These are phyloP conservation scores for Drosophila carrolli DNA, from an alignment of 1,140 invertebrate genomes.

Conservation along the genomic window DNA sequence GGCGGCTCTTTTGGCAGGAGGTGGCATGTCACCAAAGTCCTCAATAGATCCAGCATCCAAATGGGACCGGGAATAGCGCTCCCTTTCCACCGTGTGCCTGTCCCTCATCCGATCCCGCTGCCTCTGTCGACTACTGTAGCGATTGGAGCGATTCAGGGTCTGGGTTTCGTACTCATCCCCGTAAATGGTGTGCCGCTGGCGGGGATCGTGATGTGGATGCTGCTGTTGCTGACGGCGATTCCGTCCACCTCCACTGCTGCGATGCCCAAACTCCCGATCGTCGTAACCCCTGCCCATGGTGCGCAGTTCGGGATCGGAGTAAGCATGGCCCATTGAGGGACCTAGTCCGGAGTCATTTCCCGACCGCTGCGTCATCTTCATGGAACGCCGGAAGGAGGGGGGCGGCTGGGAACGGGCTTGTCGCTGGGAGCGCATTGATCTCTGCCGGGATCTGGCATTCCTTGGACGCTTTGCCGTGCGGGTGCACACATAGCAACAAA, in stretches of 20 bases:
- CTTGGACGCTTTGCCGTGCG: constrained; percentile 89
- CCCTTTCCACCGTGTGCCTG: constrained; percentile 81
- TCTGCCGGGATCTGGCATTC: constrained; percentile 76
- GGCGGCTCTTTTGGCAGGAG: constrained; percentile 62
- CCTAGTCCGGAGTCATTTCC: constrained; percentile 85
- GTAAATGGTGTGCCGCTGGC: constrained; percentile 71
- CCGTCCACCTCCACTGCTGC: constrained; percentile 51
- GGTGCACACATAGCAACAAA: constrained; percentile 95
- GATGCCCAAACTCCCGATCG: constrained; percentile 62
- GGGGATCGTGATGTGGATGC: constrained; percentile 58
- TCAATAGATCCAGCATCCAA: constrained; percentile 65
- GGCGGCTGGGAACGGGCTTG: constrained; percentile 82
- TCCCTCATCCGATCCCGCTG: constrained; percentile 75
- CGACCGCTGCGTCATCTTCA: constrained; percentile 89
- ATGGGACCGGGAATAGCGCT: constrained; percentile 67
- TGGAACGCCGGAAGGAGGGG: constrained; percentile 85
- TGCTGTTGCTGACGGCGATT: constrained; percentile 49
- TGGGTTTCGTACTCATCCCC: constrained; percentile 75
- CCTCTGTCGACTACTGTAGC: constrained; percentile 85
- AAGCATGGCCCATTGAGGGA: constrained; percentile 85
- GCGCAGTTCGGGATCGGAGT: constrained; percentile 86
- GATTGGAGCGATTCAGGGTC: constrained; percentile 84
- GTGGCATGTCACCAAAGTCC: constrained; percentile 68
- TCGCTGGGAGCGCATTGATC: constrained; percentile 62
- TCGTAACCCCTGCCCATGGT: constrained; percentile 78